Conservation (phyloP, 2,113 vertebrate species). For the Pipa parva region DNA sequence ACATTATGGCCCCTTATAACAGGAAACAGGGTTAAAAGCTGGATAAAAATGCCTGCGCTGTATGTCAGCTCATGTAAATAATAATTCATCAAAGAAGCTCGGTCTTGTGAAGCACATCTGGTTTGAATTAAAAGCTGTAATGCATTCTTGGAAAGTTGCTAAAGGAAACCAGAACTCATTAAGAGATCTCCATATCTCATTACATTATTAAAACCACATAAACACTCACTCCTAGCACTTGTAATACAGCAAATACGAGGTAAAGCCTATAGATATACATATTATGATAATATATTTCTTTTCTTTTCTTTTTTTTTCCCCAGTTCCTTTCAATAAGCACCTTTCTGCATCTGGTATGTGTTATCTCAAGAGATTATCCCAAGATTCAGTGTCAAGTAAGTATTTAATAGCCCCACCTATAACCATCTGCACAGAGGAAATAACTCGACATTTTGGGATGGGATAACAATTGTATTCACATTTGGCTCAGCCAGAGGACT, state of each 20-base stretch:
- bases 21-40: constrained; percentile 40
- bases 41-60: constrained; percentile 47
- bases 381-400: constrained; percentile 49
- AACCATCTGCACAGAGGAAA: constrained; percentile 44
- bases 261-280: constrained; percentile 44
- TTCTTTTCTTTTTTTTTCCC: constrained; percentile 45
- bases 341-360: constrained; percentile 52
- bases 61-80: constrained; percentile 53
- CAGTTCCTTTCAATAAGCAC: constrained; percentile 45
- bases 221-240: constrained; percentile 37
- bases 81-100: constrained; percentile 55
- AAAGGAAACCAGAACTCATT: constrained; percentile 52
- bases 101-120: constrained; percentile 48
- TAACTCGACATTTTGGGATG: constrained; percentile 32
- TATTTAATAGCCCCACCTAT: constrained; percentile 49
- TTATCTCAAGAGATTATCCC: constrained; percentile 53
- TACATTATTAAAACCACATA: constrained; percentile 47
- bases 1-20: background rate
- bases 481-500: constrained; percentile 17
- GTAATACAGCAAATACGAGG: constrained; percentile 46
- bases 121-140: constrained; percentile 54
- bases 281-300: constrained; percentile 30
- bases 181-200: constrained; percentile 45
- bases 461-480: constrained; percentile 43
- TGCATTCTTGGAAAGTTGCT: constrained; percentile 47